Conservation (phyloP, 2,888 invertebrate species). For the Sarcophaga caerulescens region DNA sequence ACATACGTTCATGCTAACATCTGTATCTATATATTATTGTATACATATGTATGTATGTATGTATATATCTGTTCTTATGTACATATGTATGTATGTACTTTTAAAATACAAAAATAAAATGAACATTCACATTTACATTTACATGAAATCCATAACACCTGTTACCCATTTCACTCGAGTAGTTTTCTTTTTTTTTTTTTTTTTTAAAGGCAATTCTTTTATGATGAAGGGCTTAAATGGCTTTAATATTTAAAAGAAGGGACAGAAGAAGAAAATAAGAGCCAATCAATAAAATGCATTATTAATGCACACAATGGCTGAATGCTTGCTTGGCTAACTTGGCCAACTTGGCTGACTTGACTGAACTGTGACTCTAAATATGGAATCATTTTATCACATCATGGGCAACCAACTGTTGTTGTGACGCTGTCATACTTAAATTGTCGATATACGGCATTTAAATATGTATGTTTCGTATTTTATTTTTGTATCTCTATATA, state of each 20-base stretch:
- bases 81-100: background rate
- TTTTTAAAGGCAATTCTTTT: background rate
- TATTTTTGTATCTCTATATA: no score
- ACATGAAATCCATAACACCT: conserved; percentile 29
- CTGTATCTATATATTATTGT: background rate
- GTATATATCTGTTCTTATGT: background rate
- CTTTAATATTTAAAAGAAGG: conserved; percentile 15
- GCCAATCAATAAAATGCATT: conserved; percentile 51
- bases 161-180: conserved; percentile 20
- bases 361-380: conserved; percentile 26
- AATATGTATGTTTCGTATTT: background rate
- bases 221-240: background rate
- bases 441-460: background rate
- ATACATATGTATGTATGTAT: conserved; percentile 5
- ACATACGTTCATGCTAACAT: background rate
- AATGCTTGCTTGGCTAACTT: background rate
- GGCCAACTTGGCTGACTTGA: no score
- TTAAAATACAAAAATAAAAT: background rate
- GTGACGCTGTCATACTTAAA: background rate
- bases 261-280: background rate
- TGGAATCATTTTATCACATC: conserved; percentile 29
- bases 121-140: background rate
- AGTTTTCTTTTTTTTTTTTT: conserved; percentile 12
- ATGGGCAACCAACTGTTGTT: conserved; percentile 44
- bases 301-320: conserved; percentile 20